Evolutionary conservation across 2,113 vertebrate species (phyloP).

Genomic region (Theristicus caerulescens): DNA sequence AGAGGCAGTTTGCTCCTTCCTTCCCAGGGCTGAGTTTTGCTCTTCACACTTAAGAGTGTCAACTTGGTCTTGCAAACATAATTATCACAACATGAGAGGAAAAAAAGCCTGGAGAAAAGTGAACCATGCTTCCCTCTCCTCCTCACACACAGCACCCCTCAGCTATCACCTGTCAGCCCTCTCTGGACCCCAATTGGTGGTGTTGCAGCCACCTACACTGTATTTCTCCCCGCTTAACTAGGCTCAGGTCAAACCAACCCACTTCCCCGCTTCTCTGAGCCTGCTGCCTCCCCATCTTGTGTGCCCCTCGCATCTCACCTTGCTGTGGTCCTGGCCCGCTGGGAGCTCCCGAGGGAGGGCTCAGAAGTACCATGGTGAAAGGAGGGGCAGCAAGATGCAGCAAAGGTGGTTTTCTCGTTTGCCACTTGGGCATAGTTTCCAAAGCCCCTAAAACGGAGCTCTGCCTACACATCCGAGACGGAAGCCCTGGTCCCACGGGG

Average conservation of each 20-base stretch:
- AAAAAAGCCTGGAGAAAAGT: neutral
- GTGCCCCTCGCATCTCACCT: rapidly evolving
- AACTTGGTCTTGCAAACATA: neutral
- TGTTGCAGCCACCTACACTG: neutral
- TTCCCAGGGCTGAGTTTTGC: neutral
- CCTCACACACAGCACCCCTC: neutral
- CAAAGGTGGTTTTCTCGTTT: neutral
- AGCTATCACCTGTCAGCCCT: neutral
- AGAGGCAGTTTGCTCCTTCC: neutral
- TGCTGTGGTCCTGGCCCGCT: neutral
- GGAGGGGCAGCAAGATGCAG: neutral
- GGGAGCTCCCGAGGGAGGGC: neutral
- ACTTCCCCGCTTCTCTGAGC: rapidly evolving
- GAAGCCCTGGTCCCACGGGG: neutral
- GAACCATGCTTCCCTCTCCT: neutral
- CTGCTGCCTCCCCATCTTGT: neutral
- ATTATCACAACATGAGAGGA: neutral
- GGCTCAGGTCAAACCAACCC: neutral
- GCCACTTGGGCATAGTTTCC: neutral
- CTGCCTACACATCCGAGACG: neutral
- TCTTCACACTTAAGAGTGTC: neutral
- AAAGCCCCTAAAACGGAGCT: neutral
- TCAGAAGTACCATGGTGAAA: neutral
- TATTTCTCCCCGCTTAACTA: neutral
- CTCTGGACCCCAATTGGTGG: rapidly evolving